Conservation (phyloP, 2,113 vertebrate genomes). For the Scophthalmus maximus region DNA sequence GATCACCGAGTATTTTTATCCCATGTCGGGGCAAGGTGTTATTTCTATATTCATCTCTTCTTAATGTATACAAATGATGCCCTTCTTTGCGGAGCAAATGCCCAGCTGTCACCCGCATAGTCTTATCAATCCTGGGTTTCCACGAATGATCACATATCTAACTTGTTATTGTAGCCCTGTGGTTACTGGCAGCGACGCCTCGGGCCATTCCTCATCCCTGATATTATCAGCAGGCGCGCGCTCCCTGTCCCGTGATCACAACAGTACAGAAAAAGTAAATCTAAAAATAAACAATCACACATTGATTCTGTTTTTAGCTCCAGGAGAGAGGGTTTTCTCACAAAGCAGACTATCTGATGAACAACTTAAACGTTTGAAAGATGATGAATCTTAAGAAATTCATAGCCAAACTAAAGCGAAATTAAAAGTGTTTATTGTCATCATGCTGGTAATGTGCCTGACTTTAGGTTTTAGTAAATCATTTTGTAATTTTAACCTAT, state of each 20-base stretch:
- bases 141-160: slow-evolving; percentile 56
- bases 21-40: slow-evolving; percentile 18
- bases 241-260: slow-evolving; percentile 49
- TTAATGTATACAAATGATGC: slow-evolving; percentile 49
- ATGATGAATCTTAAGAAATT: too few species aligned
- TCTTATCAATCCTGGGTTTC: slow-evolving; percentile 46
- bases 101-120: slow-evolving; percentile 57
- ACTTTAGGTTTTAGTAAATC: too few species aligned
- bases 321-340: not conserved
- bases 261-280: slow-evolving; percentile 12
- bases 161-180: slow-evolving; percentile 43
- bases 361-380: too few species aligned
- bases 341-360: too few species aligned
- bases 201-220: slow-evolving; percentile 61
- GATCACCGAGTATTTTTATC: slow-evolving; percentile 38
- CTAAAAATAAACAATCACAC: slow-evolving; percentile 33
- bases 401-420: not conserved
- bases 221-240: slow-evolving; percentile 46
- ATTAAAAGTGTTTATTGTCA: too few species aligned
- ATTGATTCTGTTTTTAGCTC: not conserved
- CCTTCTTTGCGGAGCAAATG: slow-evolving; percentile 48
- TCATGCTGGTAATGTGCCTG: too few species aligned
- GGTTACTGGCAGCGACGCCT: slow-evolving; percentile 44
- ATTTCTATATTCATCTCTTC: slow-evolving; percentile 38
- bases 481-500: too few species aligned